These are phyloP conservation scores for Carapus acus DNA, from an alignment of 2,797 vertebrate species.

Conservation along the genomic window DNA sequence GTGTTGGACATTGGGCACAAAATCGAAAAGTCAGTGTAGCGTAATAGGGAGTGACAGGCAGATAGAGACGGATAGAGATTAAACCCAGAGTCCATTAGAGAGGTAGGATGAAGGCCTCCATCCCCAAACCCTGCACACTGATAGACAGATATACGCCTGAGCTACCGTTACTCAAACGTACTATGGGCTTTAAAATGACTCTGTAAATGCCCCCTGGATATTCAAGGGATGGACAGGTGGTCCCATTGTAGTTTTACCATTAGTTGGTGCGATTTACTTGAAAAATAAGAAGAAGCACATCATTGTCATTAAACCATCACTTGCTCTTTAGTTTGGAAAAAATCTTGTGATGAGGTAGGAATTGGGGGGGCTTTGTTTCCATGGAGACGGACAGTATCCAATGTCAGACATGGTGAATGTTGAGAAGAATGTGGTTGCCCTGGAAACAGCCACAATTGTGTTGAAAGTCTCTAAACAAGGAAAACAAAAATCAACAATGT, in stretches of 20 bases:
- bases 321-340: conserved; percentile 33
- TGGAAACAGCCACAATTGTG: conserved; percentile 68
- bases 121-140: conserved; percentile 16
- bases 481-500: conserved; percentile 19
- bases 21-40: conserved; percentile 49
- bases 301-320: conserved; percentile 20
- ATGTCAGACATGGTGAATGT: conserved; percentile 63
- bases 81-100: conserved; percentile 30
- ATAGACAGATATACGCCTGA: conserved; percentile 31
- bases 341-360: conserved; percentile 49
- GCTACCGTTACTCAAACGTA: conserved; percentile 24
- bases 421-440: conserved; percentile 63
- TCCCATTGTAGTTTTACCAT: neutral
- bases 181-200: conserved; percentile 18
- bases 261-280: neutral
- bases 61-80: conserved; percentile 32
- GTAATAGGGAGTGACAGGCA: conserved; percentile 35
- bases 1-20: conserved; percentile 32
- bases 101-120: conserved; percentile 19
- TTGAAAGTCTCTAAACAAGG: conserved; percentile 43
- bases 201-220: conserved; percentile 9
- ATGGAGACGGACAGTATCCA: conserved; percentile 64
- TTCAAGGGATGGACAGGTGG: neutral
- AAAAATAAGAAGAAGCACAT: conserved; percentile 8
- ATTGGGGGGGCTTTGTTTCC: conserved; percentile 59